Conservation (phyloP, 2,113 vertebrate species). For the Sceloporus tristichus region DNA sequence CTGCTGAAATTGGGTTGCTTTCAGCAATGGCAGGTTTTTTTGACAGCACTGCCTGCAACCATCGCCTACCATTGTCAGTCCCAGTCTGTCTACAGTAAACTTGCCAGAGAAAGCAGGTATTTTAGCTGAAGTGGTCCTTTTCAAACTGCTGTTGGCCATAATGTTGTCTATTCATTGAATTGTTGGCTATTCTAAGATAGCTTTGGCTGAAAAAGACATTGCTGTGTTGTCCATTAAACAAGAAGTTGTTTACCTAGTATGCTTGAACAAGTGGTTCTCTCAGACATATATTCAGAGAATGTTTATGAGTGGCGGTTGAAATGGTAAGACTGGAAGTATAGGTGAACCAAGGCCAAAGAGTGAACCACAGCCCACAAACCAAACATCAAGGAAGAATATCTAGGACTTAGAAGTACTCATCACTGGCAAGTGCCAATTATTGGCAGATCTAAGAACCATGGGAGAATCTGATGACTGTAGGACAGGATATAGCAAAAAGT, state of each 20-base stretch:
- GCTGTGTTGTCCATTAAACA: neutral
- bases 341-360: neutral
- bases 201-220: neutral
- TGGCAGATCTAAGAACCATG: too few relatives aligned
- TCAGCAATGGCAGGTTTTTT: too few relatives aligned
- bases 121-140: neutral
- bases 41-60: too few relatives aligned
- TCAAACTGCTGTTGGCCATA: neutral
- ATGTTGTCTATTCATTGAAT: too few relatives aligned
- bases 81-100: neutral
- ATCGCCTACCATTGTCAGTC: neutral
- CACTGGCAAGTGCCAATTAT: neutral
- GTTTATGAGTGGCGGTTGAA: too few relatives aligned
- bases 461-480: neutral
- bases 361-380: too few relatives aligned
- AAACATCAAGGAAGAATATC: too few relatives aligned
- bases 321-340: neutral
- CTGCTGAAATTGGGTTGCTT: too few relatives aligned
- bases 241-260: neutral
- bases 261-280: neutral
- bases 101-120: neutral
- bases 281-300: neutral
- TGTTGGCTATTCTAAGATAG: neutral
- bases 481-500: neutral
- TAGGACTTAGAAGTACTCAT: too few relatives aligned